Evolutionary conservation across 2,113 vertebrate genomes (phyloP).

Genomic region (Elachura formosa): DNA sequence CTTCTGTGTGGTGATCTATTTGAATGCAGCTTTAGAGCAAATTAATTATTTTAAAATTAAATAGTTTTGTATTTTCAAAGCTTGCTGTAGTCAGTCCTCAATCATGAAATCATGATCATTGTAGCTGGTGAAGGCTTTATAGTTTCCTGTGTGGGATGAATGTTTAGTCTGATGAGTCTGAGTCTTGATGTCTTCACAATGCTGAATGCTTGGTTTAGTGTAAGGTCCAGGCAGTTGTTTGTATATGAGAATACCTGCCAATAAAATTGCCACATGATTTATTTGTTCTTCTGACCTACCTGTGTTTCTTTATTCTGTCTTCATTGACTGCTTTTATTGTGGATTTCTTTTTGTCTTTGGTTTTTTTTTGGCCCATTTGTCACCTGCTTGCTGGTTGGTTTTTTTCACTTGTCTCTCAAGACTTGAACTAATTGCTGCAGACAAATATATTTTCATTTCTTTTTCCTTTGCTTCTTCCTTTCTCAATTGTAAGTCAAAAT

Average conservation of each 20-base stretch:
- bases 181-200: not conserved
- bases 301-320: not conserved
- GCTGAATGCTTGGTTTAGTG: not conserved
- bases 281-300: not conserved
- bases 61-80: not conserved
- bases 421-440: not conserved
- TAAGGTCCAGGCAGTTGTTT: not conserved
- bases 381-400: not conserved
- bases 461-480: not conserved
- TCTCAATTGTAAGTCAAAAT: not conserved
- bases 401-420: not conserved
- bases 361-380: not conserved
- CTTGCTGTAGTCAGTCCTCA: not conserved
- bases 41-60: not conserved
- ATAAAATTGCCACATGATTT: not conserved
- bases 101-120: not conserved
- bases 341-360: not conserved
- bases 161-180: not conserved
- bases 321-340: not conserved
- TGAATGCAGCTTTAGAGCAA: not conserved
- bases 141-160: not conserved
- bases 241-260: not conserved
- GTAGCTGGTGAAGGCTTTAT: not conserved
- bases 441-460: not conserved
- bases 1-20: not conserved